phyloP scores from a whole-genome alignment of 2,797 vertebrate species.

The Coregonus suidteri region DNA sequence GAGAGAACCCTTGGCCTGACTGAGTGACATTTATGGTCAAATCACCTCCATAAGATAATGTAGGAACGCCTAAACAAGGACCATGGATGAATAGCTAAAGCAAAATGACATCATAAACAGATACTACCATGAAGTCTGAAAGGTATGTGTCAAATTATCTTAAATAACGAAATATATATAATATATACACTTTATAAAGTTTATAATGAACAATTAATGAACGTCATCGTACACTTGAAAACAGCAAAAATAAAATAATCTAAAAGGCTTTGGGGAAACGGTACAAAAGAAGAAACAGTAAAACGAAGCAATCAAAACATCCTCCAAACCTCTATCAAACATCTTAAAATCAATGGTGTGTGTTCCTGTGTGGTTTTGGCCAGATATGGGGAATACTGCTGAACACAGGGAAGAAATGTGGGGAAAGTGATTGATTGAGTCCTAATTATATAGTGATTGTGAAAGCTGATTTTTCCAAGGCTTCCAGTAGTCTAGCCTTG shows the following conservation, averaged over 20 bases:
- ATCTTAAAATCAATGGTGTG: conserved; percentile 28
- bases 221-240: conserved; percentile 8
- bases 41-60: neutral
- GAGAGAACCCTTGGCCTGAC: too few relatives aligned
- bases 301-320: conserved; percentile 8
- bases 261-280: conserved; percentile 26
- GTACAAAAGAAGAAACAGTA: conserved; percentile 29
- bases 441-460: conserved; percentile 8
- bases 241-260: neutral
- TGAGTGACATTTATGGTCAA: neutral
- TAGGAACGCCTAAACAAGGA: neutral
- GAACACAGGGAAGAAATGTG: conserved; percentile 13
- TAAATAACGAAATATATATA: conserved; percentile 79
- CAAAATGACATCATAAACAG: conserved; percentile 7
- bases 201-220: conserved; percentile 24
- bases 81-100: neutral
- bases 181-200: conserved; percentile 65
- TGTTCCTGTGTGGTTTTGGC: conserved; percentile 19
- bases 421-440: neutral
- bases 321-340: neutral
- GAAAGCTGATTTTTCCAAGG: conserved; percentile 20
- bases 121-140: conserved; percentile 27
- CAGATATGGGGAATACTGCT: conserved; percentile 27
- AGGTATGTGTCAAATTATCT: conserved; percentile 63
- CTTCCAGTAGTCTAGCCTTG: conserved; percentile 20